Conservation (phyloP, 2,888 invertebrate species). For the Spodoptera exigua region DNA sequence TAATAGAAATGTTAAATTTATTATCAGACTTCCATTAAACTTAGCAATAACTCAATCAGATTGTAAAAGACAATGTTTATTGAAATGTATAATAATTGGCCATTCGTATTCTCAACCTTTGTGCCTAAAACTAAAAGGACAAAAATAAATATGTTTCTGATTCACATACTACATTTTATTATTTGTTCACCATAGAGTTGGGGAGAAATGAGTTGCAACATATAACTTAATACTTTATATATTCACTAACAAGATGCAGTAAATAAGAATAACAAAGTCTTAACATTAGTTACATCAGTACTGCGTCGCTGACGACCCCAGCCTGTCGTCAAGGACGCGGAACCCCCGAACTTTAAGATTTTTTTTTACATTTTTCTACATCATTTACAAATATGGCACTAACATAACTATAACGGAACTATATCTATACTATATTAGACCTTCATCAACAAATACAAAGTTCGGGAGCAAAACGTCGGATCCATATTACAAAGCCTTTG, state of each 20-base stretch:
- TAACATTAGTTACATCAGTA: slow-evolving; percentile 53
- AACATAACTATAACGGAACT: slow-evolving; percentile 54
- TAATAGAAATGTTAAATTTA: too few species aligned
- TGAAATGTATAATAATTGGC: slow-evolving; percentile 15
- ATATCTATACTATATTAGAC: slow-evolving; percentile 50
- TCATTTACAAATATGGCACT: slow-evolving; percentile 71
- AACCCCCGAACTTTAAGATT: slow-evolving; percentile 62
- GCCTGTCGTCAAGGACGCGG: slow-evolving; percentile 57
- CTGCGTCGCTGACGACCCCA: slow-evolving; percentile 58
- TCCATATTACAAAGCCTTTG: slow-evolving; percentile 65
- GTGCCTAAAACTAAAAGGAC: slow-evolving; percentile 33
- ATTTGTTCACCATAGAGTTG: slow-evolving; percentile 68
- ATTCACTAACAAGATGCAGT: slow-evolving; percentile 64
- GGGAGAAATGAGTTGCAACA: slow-evolving; percentile 52
- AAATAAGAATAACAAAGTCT: slow-evolving; percentile 60
- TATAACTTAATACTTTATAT: slow-evolving; percentile 60
- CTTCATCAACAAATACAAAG: slow-evolving; percentile 45
- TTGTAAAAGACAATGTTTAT: slow-evolving; percentile 55
- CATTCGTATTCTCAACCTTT: slow-evolving; percentile 7
- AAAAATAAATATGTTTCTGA: slow-evolving; percentile 63
- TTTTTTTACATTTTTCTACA: slow-evolving; percentile 52
- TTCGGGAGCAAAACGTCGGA: slow-evolving; percentile 57
- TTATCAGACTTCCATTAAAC: neutral
- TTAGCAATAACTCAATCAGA: slow-evolving; percentile 3
- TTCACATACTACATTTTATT: slow-evolving; percentile 56